Evolutionary conservation across 2,888 invertebrate species (phyloP).

Genomic region (Diaperis boleti): DNA sequence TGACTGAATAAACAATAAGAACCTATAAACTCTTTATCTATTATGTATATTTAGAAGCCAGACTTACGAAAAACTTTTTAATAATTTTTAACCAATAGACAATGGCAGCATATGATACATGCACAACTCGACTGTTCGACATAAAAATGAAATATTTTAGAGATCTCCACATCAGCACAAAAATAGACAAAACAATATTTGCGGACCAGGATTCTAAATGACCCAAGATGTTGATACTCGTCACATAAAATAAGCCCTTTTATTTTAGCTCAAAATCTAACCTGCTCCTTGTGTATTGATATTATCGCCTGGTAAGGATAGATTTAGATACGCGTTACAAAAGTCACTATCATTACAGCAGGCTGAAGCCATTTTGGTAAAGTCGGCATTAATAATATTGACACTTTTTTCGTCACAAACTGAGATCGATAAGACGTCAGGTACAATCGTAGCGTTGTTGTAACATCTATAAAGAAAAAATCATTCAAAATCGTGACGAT

Average conservation of each 20-base stretch:
- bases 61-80: not conserved
- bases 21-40: no score
- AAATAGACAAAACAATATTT: conserved; percentile 27
- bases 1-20: no score
- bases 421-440: conserved; percentile 51
- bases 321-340: conserved; percentile 74
- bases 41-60: no score
- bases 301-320: conserved; percentile 56
- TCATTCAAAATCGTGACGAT: conserved; percentile 37
- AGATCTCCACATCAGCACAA: conserved; percentile 20
- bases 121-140: conserved; percentile 7
- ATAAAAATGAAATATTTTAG: conserved; percentile 16
- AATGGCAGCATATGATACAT: conserved; percentile 28
- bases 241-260: conserved; percentile 26
- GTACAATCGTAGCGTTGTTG: conserved; percentile 51
- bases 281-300: conserved; percentile 38
- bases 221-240: conserved; percentile 20
- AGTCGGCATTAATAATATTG: conserved; percentile 51
- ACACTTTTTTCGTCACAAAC: conserved; percentile 54
- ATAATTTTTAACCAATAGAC: conserved; percentile 4
- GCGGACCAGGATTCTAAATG: conserved; percentile 36
- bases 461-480: conserved; percentile 59
- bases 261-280: conserved; percentile 37
- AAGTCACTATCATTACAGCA: conserved; percentile 79
- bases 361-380: conserved; percentile 51